Percentiles rank a stretch among this genome's conserved stretches.
These are phyloP conservation scores for Sesamia nonagrioides DNA, from an alignment of 1,140 invertebrate species.

Conservation along the genomic window DNA sequence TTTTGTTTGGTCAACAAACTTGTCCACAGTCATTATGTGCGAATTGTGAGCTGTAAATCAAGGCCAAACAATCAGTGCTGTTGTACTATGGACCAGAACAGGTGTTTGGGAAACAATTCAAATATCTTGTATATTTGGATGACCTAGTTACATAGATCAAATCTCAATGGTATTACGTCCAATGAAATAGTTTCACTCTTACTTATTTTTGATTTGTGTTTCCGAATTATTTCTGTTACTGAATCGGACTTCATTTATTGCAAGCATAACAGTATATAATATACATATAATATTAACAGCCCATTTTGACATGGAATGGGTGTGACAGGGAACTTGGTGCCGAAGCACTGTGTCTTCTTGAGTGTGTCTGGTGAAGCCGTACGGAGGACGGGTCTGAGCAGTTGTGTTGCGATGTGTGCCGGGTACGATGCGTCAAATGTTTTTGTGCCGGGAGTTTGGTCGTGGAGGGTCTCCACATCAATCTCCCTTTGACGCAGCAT, in stretches of 20 bases:
- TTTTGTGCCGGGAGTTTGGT: too few species aligned
- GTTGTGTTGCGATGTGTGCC: too few species aligned
- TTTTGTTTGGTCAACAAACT: constrained; percentile 48
- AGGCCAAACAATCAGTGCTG: constrained; percentile 50
- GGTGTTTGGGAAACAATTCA: constrained; percentile 58
- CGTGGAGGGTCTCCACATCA: too few species aligned
- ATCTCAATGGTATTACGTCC: neutral
- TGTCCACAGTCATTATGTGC: constrained; percentile 44
- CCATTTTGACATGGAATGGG: neutral
- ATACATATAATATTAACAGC: neutral
- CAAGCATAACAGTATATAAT: neutral
- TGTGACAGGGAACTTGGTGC: too few species aligned
- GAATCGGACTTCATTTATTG: neutral
- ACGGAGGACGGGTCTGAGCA: too few species aligned
- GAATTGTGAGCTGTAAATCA: constrained; percentile 46
- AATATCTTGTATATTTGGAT: constrained; percentile 53
- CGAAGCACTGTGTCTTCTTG: neutral
- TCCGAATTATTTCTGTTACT: constrained; percentile 8
- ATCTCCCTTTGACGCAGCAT: too few species aligned
- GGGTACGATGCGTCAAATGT: too few species aligned
- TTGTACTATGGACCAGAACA: constrained; percentile 53
- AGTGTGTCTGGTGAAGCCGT: too few species aligned
- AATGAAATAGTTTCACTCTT: constrained; percentile 37
- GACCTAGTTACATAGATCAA: constrained; percentile 43
- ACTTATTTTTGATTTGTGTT: constrained; percentile 5